phyloP scores from a whole-genome alignment of 2,888 invertebrate genomes.

The Chrysodeixis includens region DNA sequence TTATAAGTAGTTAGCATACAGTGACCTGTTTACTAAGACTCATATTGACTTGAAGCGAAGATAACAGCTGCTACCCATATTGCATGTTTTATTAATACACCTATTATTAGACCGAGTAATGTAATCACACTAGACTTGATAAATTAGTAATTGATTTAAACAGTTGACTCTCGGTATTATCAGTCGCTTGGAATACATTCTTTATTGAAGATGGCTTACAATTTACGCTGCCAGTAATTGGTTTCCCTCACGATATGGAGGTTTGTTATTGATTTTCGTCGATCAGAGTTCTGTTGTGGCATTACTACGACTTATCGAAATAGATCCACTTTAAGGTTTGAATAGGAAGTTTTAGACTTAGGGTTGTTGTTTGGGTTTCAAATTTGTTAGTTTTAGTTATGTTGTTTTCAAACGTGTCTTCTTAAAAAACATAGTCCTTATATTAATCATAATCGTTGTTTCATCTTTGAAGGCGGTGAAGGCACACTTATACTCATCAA shows the following conservation, averaged over 20 bases:
- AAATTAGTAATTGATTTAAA: conserved; percentile 8
- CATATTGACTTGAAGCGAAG: conserved; percentile 24
- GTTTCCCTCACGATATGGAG: conserved; percentile 38
- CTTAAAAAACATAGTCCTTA: no score
- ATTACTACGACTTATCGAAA: conserved; percentile 15
- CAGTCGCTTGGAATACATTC: neutral
- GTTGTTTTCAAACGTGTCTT: no score
- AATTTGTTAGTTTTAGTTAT: no score
- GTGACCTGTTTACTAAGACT: conserved; percentile 52
- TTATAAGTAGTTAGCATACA: conserved; percentile 49
- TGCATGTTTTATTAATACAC: conserved; percentile 22
- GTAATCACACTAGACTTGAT: neutral
- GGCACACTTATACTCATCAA: no score
- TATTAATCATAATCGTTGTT: no score
- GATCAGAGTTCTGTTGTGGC: conserved; percentile 5
- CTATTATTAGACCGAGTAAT: conserved; percentile 5
- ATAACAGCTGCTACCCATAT: conserved; percentile 46
- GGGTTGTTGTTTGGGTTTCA: neutral
- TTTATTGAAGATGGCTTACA: conserved; percentile 14
- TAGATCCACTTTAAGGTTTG: conserved; percentile 12
- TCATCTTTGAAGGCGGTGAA: no score
- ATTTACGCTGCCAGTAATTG: conserved; percentile 33
- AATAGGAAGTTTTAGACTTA: conserved; percentile 19
- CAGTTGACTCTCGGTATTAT: neutral
- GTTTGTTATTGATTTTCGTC: conserved; percentile 40